Evolutionary conservation across 1,140 invertebrate genomes (phyloP), one percentile per base, ranked within the genome.

Genomic region (Venturia canescens): DNA sequence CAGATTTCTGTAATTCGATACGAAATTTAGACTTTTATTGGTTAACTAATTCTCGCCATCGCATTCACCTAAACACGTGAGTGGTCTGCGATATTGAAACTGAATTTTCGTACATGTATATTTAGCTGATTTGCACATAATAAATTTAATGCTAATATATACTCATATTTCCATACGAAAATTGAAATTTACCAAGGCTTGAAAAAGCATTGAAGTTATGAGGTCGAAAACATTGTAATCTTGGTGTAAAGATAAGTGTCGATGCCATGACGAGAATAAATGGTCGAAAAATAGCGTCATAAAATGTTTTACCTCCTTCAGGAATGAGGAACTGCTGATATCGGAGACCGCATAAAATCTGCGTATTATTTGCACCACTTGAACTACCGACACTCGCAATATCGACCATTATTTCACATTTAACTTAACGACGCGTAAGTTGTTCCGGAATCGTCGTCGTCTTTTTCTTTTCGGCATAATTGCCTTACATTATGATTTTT

Each of bases 1-100:
- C 94, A 95, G 13, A 90, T 84, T 81, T 91, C 93, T 94, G 86
- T 11, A 90, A 90, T 85, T 70, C 34, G 18, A 72, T 72, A 48
- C 26, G 15, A 11, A 16, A 38, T 57, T 57, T 50, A 78, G 57
- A 16, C n/a, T 18, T 11, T 66, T 31, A 21, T 0, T 0, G 29
- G 3, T 44, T 34, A 34, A 34, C 3, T 3, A 34, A 82, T n/a
- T n/a, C n/a, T n/a, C n/a, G n/a, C n/a, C n/a, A n/a, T n/a, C n/a
- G n/a, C n/a, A n/a, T n/a, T n/a, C n/a, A n/a, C n/a, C n/a, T n/a
- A n/a, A n/a, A n/a, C n/a, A n/a, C n/a, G n/a, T n/a, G n/a, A n/a
- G n/a, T n/a, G n/a, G n/a, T n/a, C n/a, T n/a, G n/a, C n/a, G n/a
- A n/a, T n/a, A n/a, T n/a, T n/a, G n/a, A n/a, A n/a, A n/a, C n/a